Conservation (phyloP, 2,797 vertebrate species). For the Pangasius mekongensis region DNA sequence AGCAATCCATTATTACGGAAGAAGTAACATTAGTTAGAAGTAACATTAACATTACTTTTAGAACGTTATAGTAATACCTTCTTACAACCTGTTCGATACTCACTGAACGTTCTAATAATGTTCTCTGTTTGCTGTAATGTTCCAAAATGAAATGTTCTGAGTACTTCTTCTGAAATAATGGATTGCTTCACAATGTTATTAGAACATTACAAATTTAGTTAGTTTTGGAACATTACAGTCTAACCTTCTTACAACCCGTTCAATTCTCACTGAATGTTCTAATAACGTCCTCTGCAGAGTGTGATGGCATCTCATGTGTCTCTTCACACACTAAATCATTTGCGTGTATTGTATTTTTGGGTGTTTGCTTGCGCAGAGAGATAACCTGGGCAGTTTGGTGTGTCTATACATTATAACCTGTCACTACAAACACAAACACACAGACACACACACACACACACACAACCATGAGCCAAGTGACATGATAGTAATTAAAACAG, state of each 20-base stretch:
- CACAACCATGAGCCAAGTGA: background rate
- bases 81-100: background rate
- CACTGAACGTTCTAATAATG: background rate
- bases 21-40: background rate
- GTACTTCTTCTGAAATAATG: background rate
- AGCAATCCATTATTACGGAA: background rate
- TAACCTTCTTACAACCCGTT: background rate
- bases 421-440: background rate
- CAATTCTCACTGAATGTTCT: background rate
- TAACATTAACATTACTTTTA: background rate
- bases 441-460: background rate
- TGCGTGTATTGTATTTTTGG: background rate
- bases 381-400: background rate
- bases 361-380: background rate
- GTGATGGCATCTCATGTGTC: background rate
- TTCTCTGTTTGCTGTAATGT: background rate
- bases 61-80: background rate
- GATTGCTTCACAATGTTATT: background rate
- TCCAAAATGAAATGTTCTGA: background rate
- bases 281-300: background rate
- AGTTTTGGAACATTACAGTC: background rate
- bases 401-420: background rate
- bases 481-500: background rate
- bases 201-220: background rate
- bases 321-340: background rate